A percentile compares a stretch with the other conserved stretches of the same genome.
These are phyloP conservation scores for Embiotoca jacksoni DNA, from an alignment of 2,113 vertebrate genomes.

Conservation along the genomic window DNA sequence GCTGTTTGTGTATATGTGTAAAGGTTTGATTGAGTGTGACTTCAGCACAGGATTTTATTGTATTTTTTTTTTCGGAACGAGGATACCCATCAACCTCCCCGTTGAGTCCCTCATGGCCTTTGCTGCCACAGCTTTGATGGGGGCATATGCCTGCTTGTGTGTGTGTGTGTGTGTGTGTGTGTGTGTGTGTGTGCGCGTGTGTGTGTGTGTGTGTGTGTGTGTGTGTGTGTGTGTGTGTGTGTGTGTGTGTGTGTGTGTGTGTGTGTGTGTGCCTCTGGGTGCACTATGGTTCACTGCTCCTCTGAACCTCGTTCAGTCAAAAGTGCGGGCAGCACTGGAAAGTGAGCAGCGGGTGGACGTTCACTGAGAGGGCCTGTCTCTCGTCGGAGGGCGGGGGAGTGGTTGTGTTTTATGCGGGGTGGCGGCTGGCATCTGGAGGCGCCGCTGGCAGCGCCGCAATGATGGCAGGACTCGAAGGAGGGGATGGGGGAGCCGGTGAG, in stretches of 20 bases:
- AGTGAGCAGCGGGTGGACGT: conserved; percentile 45
- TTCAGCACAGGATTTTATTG: conserved; percentile 1
- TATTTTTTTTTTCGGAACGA: conserved; percentile 28
- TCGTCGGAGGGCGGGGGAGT: conserved; percentile 23
- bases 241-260: conserved; percentile 14
- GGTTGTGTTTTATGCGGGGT: neutral
- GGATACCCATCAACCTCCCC: conserved; percentile 57
- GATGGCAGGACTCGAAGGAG: conserved; percentile 37
- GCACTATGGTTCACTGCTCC: conserved; percentile 51
- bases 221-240: conserved; percentile 28
- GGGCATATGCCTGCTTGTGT: conserved; percentile 27
- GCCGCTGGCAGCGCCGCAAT: conserved; percentile 42
- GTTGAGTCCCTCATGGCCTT: conserved; percentile 48
- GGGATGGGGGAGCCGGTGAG: conserved; percentile 30
- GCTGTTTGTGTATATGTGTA: conserved; percentile 7
- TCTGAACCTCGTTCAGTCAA: conserved; percentile 61
- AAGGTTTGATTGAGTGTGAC: conserved; percentile 29
- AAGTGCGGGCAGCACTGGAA: conserved; percentile 41
- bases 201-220: conserved; percentile 21
- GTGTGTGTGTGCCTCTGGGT: conserved; percentile 5
- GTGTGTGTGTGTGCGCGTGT: conserved; percentile 34
- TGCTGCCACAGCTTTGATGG: conserved; percentile 63
- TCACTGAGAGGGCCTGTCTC: neutral
- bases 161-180: conserved; percentile 7
- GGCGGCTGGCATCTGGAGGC: conserved; percentile 7